Base-by-base conservation (phyloP, 2,797 vertebrate genomes). In the Erethizon dorsatum region DNA sequence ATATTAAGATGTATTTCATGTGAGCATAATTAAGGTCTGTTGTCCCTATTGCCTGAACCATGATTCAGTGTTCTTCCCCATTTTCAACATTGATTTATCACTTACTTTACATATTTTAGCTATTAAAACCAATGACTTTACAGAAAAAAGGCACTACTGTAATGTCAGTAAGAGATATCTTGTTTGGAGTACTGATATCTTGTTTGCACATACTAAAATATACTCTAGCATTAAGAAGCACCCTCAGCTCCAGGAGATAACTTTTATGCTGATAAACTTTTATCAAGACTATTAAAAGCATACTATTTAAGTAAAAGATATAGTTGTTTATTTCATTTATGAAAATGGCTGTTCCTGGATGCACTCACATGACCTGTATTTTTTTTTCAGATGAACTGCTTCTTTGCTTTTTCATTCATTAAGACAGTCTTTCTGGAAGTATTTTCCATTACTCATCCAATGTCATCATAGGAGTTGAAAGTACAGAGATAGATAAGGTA, bases 221-320 rank as follows among this genome's bases (percentile, higher is more conserved):
- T 50, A 4, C 18, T 52, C 2, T 52, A 13, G 11, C 6, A n/a
- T 6, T 47, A 26, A 57, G 54, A 11, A 75, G 37, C 10, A 88
- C 5, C 13, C 5, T 9, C 37, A 31, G 5, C 18, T 11, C 6
- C 1, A 33, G 28, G 14, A 83, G 22, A 80, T 50, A 83, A 96
- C 7, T 92, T 89, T 80, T 57, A 79, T 54, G 59, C 54, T 84
- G 45, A 88, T 89, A 10, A 54, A 67, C 11, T 95, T 94, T 95
- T 67, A 50, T 33, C 26, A 91, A 85, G 45, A 79, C 20, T 94
- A 31, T 75, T 83, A 85, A 86, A 83, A 80, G 86, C 63, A 93
- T 12, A 96, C 13, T 28, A 59, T 22, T 4, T 33, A 91, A 88
- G 57, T 61, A 83, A 90, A 91, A 33, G 61, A 85, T 24, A n/a